phyloP scores from a whole-genome alignment of 2,888 invertebrate species.

The Reticulitermes lucifugus region DNA sequence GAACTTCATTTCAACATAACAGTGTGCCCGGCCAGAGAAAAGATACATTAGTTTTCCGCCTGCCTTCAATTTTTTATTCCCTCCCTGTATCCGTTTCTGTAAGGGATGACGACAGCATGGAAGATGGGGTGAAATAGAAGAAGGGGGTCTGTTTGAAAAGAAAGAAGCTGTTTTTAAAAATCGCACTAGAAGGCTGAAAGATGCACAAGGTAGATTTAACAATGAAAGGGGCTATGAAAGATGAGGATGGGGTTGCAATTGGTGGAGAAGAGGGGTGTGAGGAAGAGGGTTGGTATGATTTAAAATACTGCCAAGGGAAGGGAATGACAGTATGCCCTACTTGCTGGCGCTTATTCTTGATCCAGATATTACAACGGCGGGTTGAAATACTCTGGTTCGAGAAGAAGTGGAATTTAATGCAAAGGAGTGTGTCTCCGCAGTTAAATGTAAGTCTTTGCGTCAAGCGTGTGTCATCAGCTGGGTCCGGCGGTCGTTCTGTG shows the following conservation, averaged over 20 bases:
- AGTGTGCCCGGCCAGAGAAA: constrained; percentile 6
- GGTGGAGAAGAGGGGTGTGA: not conserved
- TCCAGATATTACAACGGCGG: constrained; percentile 10
- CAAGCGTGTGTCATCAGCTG: no score
- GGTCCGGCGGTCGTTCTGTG: no score
- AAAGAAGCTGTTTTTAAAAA: constrained; percentile 50
- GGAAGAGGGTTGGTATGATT: constrained; percentile 39
- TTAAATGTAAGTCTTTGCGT: no score
- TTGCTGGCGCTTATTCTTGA: constrained; percentile 13
- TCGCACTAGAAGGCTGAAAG: constrained; percentile 45
- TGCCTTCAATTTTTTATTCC: constrained; percentile 45
- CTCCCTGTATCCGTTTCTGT: constrained; percentile 40
- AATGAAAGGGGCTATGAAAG: constrained; percentile 49
- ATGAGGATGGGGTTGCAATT: constrained; percentile 33
- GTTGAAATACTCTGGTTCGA: not conserved
- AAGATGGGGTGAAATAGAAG: constrained; percentile 16
- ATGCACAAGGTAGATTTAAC: constrained; percentile 50
- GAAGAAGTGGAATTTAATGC: not conserved
- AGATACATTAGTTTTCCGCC: constrained; percentile 44
- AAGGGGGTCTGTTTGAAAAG: constrained; percentile 29
- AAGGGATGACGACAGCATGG: constrained; percentile 33
- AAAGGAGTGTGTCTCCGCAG: not conserved
- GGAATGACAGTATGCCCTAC: constrained; percentile 5
- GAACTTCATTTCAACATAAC: constrained; percentile 21
- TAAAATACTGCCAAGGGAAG: constrained; percentile 27